These are phyloP conservation scores for Scylla paramamosain DNA, from an alignment of 1,140 invertebrate species.

Conservation along the genomic window DNA sequence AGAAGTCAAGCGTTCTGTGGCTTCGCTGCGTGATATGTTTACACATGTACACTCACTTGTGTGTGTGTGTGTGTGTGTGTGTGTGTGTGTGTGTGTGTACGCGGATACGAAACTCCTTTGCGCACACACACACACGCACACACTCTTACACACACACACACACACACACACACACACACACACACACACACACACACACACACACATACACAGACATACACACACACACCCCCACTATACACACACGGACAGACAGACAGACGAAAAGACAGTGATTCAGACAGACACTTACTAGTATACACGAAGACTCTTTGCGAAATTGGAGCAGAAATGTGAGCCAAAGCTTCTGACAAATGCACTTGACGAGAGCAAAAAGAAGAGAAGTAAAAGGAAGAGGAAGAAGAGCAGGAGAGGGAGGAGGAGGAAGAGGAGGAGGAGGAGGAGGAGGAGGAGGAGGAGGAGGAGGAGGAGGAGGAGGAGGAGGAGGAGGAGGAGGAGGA, in stretches of 20 bases:
- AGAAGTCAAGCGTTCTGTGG: too few species aligned
- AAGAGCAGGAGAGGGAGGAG: neutral
- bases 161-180: neutral
- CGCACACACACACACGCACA: too few species aligned
- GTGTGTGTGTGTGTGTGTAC: neutral
- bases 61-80: slow-evolving; percentile 39
- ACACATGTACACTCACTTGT: neutral
- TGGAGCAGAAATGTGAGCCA: neutral
- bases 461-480: neutral
- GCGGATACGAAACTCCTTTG: too few species aligned
- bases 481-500: too few species aligned
- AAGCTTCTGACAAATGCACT: neutral
- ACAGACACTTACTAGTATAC: neutral
- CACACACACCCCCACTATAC: too few species aligned
- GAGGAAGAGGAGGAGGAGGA: too few species aligned
- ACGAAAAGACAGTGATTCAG: neutral
- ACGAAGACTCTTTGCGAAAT: neutral
- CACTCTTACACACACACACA: too few species aligned
- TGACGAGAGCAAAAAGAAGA: neutral
- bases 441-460: too few species aligned
- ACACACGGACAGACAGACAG: neutral
- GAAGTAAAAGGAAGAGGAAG: neutral
- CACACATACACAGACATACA: too few species aligned
- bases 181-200: too few species aligned
- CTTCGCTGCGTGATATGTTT: too few species aligned